phyloP scores from a whole-genome alignment of 2,797 vertebrate genomes.

The Lagocephalus sceleratus region DNA sequence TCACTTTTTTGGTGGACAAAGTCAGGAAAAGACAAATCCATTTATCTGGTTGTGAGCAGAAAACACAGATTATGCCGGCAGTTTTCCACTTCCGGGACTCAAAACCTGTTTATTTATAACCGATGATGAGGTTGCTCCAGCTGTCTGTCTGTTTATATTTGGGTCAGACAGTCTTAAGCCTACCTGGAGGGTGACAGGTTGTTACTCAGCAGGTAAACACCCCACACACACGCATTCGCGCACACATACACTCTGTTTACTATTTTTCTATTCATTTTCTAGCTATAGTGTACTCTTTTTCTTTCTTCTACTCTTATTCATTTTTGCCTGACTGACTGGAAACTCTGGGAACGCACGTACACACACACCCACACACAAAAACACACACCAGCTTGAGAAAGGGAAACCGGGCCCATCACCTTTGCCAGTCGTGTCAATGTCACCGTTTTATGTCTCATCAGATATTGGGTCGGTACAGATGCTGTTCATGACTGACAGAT shows the following conservation, averaged over 20 bases:
- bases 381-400: too few species aligned
- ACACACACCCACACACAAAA: too few species aligned
- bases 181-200: slow-evolving; percentile 45
- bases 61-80: slow-evolving; percentile 27
- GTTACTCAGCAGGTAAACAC: slow-evolving; percentile 55
- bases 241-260: background rate
- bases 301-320: too few species aligned
- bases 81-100: slow-evolving; percentile 34
- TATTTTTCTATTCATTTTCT: too few species aligned
- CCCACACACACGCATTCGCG: background rate
- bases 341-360: too few species aligned
- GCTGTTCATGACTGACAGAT: slow-evolving; percentile 29
- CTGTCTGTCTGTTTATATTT: slow-evolving; percentile 52
- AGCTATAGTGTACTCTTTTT: too few species aligned
- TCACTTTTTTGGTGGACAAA: too few species aligned
- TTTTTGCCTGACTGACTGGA: too few species aligned
- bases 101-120: slow-evolving; percentile 14
- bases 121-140: slow-evolving; percentile 32
- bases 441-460: too few species aligned
- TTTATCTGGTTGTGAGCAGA: slow-evolving; percentile 31
- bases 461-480: background rate
- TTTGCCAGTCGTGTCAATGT: too few species aligned
- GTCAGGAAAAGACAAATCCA: slow-evolving; percentile 12
- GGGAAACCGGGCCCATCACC: too few species aligned
- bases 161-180: slow-evolving; percentile 57